Conservation (phyloP, 2,888 invertebrate species). For the Epistrophe eligans region DNA sequence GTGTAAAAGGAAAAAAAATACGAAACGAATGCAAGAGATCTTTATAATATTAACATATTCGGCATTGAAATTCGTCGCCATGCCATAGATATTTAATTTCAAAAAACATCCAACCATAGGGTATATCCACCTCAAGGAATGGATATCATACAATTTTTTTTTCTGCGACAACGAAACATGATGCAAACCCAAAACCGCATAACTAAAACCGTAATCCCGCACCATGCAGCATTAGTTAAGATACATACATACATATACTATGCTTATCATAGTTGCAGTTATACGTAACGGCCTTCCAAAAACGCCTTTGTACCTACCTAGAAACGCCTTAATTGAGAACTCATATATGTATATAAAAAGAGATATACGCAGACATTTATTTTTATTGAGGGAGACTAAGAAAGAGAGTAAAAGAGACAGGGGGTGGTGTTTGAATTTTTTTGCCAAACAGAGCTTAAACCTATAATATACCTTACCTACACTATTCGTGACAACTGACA, state of each 20-base stretch:
- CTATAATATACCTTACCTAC: neutral
- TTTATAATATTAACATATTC: slow-evolving; percentile 30
- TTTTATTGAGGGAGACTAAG: no score
- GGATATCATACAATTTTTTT: slow-evolving; percentile 4
- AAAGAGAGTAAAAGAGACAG: neutral
- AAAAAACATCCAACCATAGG: slow-evolving; percentile 17
- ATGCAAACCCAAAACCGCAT: slow-evolving; percentile 56
- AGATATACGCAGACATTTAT: neutral
- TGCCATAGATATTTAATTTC: slow-evolving; percentile 62
- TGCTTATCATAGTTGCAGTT: neutral
- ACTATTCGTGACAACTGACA: slow-evolving; percentile 7
- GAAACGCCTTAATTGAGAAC: slow-evolving; percentile 63
- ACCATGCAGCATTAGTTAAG: slow-evolving; percentile 8
- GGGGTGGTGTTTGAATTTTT: slow-evolving; percentile 24
- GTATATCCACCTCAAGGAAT: slow-evolving; percentile 45
- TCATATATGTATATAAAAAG: slow-evolving; percentile 22
- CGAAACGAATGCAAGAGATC: slow-evolving; percentile 18
- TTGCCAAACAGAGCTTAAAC: slow-evolving; percentile 21
- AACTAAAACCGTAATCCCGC: slow-evolving; percentile 49
- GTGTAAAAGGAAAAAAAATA: neutral
- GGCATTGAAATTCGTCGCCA: slow-evolving; percentile 66
- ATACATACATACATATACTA: neutral
- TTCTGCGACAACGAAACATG: slow-evolving; percentile 39
- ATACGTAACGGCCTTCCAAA: slow-evolving; percentile 49
- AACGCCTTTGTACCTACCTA: slow-evolving; percentile 45